Base-by-base conservation (phyloP, 2,113 vertebrate species). In the Paradoxurus hermaphroditus region DNA sequence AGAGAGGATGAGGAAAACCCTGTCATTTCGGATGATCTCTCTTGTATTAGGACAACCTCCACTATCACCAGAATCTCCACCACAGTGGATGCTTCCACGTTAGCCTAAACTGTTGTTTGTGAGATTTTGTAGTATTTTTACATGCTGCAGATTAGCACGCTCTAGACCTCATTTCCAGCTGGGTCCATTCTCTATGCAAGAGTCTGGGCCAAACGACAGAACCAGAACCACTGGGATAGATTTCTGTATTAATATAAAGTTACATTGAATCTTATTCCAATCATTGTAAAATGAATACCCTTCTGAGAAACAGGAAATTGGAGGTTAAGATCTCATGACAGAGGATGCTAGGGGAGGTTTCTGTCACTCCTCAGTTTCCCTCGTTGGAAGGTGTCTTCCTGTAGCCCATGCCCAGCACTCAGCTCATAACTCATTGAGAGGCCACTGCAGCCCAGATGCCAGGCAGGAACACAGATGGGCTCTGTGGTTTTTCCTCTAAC, bases 401-500 rank as follows among this genome's bases (percentile, higher is more conserved):
- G 13, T 25, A 41, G 31, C 16, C 59, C 1, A 0, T 14, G 7
- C 1, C 19, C 10, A 31, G 14, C 8, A 19, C 13, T 72, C 68
- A 49, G 12, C 31, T 46, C 11, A 21, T 34, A 39, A 46, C n/a
- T 16, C 36, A n/a, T 0, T 9, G 18, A 63, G 46, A 9, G 7
- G 13, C 62, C 6, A 4, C 18, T 10, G 1, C 31, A 11, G 31
- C 10, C 34, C 63, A 56, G 46, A 13, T 49, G 14, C 31, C 0
- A 6, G 6, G 0, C 2, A 5, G 44, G 44, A 41, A 0, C n/a
- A 7, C 4, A 0, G 7, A 31, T 10, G 65, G 12, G 29, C n/a
- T 16, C 23, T 29, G 12, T 31, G 44, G 7, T 75, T 75, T 29
- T 29, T 44, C 39, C 41, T 44, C 7, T 75, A 75, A 25, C 8